A percentile compares a stretch with the other conserved stretches of the same genome.
phyloP scores from a whole-genome alignment of 2,113 vertebrate genomes.

The Proteles cristata region DNA sequence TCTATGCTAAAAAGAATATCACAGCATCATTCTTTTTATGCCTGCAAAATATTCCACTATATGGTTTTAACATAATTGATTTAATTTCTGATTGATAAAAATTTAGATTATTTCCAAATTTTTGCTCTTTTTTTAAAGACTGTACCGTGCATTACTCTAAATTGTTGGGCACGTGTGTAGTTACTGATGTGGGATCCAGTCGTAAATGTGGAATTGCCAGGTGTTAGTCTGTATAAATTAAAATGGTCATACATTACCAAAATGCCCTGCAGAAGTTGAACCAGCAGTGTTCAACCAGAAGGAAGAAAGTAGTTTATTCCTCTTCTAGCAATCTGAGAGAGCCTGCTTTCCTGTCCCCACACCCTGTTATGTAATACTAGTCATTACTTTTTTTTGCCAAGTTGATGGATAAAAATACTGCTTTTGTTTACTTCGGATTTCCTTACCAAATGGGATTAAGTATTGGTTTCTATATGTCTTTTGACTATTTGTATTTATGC shows the following conservation, averaged over 20 bases:
- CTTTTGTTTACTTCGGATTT: slow-evolving; percentile 47
- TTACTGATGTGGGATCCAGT: slow-evolving; percentile 9
- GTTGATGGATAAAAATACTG: slow-evolving; percentile 25
- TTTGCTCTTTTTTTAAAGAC: neutral
- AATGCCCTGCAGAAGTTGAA: neutral
- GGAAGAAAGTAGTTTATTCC: neutral
- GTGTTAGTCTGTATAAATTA: neutral
- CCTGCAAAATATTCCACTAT: neutral
- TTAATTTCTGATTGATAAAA: slow-evolving; percentile 9
- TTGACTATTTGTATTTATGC: neutral
- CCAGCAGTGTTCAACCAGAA: too few relatives aligned
- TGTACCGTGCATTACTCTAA: neutral
- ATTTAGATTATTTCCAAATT: neutral
- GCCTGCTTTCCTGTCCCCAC: neutral
- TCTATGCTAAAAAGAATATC: neutral
- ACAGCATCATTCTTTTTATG: neutral
- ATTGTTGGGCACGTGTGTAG: neutral
- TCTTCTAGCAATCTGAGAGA: neutral
- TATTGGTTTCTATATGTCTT: neutral
- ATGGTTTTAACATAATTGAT: neutral
- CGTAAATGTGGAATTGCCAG: neutral
- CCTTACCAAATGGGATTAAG: neutral
- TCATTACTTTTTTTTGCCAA: neutral
- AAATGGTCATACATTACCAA: neutral
- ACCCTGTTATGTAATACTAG: neutral